A percentile compares a stretch with the other conserved stretches of the same genome.
phyloP scores from a whole-genome alignment of 2,797 vertebrate genomes.

The Coilia nasus region DNA sequence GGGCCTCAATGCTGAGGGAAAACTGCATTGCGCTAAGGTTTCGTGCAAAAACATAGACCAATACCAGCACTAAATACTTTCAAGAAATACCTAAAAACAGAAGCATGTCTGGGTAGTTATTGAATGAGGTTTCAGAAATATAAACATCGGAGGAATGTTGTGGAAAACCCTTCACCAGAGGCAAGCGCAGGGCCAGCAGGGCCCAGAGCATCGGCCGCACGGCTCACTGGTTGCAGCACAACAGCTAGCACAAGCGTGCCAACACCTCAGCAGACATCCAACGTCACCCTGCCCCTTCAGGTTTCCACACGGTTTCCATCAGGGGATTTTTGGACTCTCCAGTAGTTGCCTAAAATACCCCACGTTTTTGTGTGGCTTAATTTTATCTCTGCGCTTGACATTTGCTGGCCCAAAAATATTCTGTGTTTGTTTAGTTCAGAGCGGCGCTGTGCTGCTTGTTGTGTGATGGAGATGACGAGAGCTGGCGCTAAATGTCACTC shows the following conservation, averaged over 20 bases:
- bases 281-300: too few species aligned
- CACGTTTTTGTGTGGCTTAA: conserved; percentile 3
- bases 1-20: not conserved
- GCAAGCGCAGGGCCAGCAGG: too few species aligned
- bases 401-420: not conserved
- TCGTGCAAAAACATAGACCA: not conserved
- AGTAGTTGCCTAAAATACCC: conserved; percentile 12
- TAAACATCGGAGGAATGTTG: not conserved
- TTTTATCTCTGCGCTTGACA: conserved; percentile 24
- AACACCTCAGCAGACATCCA: too few species aligned
- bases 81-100: not conserved
- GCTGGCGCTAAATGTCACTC: conserved; percentile 16
- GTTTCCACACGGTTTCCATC: too few species aligned
- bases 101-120: not conserved
- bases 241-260: too few species aligned
- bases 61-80: not conserved
- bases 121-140: not conserved
- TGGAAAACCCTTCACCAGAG: not conserved
- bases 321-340: not conserved
- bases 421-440: conserved; percentile 18
- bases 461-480: conserved; percentile 10
- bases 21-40: not conserved
- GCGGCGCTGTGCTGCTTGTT: not conserved
- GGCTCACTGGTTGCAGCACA: too few species aligned
- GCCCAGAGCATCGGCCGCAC: too few species aligned